Evolutionary conservation across 2,113 vertebrate genomes (phyloP).

Genomic region (Drymodes brunneopygia): DNA sequence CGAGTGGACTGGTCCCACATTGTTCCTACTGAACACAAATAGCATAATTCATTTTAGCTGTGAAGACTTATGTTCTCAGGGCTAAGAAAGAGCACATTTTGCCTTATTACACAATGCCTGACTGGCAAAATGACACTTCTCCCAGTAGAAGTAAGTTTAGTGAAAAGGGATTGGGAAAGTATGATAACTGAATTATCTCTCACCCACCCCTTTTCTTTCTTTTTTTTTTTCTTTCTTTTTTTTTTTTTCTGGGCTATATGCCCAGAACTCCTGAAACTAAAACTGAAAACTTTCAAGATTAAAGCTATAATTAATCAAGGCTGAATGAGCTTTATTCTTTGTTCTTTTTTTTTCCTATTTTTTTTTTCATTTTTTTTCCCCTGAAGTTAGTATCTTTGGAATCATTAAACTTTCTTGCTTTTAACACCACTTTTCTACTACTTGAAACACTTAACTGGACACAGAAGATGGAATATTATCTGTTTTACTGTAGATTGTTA

Average conservation of each 20-base stretch:
- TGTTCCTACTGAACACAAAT: neutral
- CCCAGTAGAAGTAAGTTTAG: neutral
- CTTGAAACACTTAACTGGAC: neutral
- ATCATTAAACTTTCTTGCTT: neutral
- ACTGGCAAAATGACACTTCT: neutral
- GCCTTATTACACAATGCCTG: neutral
- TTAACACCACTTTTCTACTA: neutral
- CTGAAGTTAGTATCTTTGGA: neutral
- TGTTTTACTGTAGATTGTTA: neutral
- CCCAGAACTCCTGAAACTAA: conserved; percentile 16
- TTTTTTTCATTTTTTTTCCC: accelerated
- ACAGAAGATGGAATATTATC: neutral
- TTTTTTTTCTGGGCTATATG: neutral
- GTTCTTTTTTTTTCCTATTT: no score
- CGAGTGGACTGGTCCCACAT: accelerated
- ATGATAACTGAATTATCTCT: neutral
- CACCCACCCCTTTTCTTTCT: accelerated
- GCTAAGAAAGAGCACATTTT: neutral
- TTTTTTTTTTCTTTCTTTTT: neutral
- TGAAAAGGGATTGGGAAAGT: neutral
- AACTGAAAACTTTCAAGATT: neutral
- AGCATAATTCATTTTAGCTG: neutral
- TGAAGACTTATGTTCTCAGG: neutral
- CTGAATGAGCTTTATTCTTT: neutral
- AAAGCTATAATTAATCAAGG: neutral